Evolutionary conservation across 64 coral and sea anemone genomes (phyloP).

Genomic region (Trachythela sp.): DNA sequence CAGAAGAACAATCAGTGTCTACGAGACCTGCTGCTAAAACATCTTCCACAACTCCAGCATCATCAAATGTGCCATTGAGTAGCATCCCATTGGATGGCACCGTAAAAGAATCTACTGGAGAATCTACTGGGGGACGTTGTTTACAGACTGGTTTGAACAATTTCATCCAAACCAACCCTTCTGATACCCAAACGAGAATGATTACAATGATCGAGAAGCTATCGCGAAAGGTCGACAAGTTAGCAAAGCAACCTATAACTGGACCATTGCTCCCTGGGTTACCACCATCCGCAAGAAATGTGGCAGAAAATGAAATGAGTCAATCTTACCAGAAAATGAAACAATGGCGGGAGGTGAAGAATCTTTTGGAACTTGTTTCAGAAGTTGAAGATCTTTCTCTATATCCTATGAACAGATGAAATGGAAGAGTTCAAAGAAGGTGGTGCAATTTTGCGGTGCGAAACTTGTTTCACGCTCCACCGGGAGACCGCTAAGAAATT

Average conservation of each 20-base stretch:
- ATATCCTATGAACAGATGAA: too few relatives aligned
- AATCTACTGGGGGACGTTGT: background rate
- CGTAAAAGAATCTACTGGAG: background rate
- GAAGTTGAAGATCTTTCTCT: too few relatives aligned
- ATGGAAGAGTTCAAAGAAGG: too few relatives aligned
- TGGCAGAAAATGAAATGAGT: background rate
- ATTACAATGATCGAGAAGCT: background rate
- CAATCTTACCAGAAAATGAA: background rate
- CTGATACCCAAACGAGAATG: background rate
- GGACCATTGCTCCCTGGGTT: background rate
- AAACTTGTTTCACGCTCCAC: too few relatives aligned
- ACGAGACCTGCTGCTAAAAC: background rate
- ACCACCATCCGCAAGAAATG: background rate
- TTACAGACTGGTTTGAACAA: background rate
- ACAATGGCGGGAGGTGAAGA: background rate
- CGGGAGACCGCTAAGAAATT: too few relatives aligned
- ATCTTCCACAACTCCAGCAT: background rate
- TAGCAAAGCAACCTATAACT: background rate
- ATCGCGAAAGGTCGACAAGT: background rate
- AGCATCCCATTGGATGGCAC: background rate
- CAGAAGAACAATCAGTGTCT: background rate
- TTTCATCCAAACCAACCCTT: background rate
- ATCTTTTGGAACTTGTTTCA: background rate
- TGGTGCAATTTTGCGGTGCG: too few relatives aligned
- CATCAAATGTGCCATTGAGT: background rate